Conservation (phyloP, 2,797 vertebrate genomes). For the Decapterus maruadsi region DNA sequence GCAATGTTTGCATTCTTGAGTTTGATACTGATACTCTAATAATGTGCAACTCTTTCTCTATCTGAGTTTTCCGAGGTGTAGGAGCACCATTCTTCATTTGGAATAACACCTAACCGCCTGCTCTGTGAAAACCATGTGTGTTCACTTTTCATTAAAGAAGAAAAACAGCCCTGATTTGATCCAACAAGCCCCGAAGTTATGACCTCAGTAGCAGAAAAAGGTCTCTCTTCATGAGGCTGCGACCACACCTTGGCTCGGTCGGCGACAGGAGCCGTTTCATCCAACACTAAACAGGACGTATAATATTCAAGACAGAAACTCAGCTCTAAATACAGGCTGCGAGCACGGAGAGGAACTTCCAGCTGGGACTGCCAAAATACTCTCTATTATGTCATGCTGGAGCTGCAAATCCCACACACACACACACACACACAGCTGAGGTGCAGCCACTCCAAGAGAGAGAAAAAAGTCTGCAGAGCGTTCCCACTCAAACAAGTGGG, state of each 20-base stretch:
- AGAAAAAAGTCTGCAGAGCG: constrained; percentile 21
- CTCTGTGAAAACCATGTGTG: neutral
- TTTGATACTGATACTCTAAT: too few relatives aligned
- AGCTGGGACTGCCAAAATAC: constrained; percentile 43
- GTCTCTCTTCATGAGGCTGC: too few relatives aligned
- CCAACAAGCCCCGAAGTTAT: neutral
- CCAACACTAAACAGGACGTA: neutral
- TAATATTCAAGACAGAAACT: constrained; percentile 21
- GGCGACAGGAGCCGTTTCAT: neutral
- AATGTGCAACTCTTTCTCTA: neutral
- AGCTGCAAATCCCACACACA: constrained; percentile 54
- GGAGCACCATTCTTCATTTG: neutral
- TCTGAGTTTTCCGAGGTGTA: neutral
- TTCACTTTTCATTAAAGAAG: neutral
- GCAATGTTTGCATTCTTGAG: neutral
- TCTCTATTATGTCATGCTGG: constrained; percentile 59
- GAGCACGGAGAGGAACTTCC: constrained; percentile 49
- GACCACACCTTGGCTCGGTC: constrained; percentile 15
- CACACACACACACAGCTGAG: constrained; percentile 45
- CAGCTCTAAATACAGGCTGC: constrained; percentile 34
- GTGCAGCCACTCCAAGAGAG: constrained; percentile 20
- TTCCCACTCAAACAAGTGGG: constrained; percentile 70
- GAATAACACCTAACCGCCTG: neutral
- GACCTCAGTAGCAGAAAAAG: neutral
- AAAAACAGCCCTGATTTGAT: neutral